Evolutionary conservation across 2,797 vertebrate species (phyloP).

Genomic region (Anisognathus igniventris): DNA sequence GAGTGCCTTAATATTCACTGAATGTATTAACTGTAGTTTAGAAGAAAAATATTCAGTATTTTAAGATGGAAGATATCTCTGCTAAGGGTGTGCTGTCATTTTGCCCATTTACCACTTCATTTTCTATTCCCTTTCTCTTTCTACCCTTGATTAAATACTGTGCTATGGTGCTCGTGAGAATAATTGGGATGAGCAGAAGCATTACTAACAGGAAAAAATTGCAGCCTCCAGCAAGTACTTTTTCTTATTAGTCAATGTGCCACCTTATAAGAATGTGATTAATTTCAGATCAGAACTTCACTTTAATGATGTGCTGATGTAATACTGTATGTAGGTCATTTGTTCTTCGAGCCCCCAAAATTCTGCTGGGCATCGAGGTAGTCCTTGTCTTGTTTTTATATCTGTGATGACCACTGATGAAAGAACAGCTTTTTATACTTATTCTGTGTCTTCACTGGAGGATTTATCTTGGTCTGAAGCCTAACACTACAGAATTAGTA

Average conservation of each 20-base stretch:
- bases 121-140: conserved; percentile 64
- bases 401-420: background rate
- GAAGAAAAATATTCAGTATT: conserved; percentile 5
- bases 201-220: conserved; percentile 68
- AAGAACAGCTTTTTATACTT: background rate
- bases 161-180: conserved; percentile 45
- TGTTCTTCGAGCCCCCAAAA: background rate
- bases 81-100: background rate
- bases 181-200: conserved; percentile 67
- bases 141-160: conserved; percentile 59
- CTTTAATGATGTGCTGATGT: conserved; percentile 41
- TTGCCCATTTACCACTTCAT: conserved; percentile 41
- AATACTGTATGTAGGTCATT: conserved; percentile 1
- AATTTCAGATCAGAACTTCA: conserved; percentile 58
- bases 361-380: background rate
- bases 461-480: background rate
- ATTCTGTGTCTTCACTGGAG: background rate
- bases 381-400: background rate
- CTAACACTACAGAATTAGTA: background rate
- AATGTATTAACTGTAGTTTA: background rate
- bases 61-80: conserved; percentile 28
- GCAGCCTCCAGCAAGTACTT: conserved; percentile 61
- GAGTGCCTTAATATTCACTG: background rate
- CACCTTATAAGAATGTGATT: conserved; percentile 53
- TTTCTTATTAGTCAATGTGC: conserved; percentile 61